A percentile compares a stretch with the other conserved stretches of the same genome.
Conservation (phyloP, 2,113 vertebrate species). For the Pelvicachromis taeniatus region DNA sequence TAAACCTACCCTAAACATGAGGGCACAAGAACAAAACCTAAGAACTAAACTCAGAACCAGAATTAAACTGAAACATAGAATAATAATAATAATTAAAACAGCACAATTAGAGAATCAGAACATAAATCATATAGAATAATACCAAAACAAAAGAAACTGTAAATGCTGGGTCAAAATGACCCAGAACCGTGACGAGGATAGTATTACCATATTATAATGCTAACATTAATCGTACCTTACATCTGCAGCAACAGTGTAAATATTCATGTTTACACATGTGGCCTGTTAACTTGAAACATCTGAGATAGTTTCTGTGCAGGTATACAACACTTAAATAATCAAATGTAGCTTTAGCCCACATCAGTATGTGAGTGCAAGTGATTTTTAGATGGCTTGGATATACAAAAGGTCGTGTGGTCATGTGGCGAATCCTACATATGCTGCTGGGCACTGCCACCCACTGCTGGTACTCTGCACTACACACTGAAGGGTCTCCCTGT, state of each 20-base stretch:
- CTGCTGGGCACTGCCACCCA: neutral
- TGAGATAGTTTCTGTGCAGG: neutral
- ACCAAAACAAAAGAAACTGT: too few species aligned
- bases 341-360: neutral
- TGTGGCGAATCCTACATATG: neutral
- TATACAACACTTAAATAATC: neutral
- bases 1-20: too few species aligned
- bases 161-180: too few species aligned
- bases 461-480: neutral
- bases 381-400: neutral
- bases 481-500: neutral
- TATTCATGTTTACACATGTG: neutral
- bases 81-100: too few species aligned
- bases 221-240: neutral
- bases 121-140: too few species aligned
- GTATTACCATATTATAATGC: neutral
- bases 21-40: too few species aligned
- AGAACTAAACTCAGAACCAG: too few species aligned
- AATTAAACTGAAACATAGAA: too few species aligned
- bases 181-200: neutral
- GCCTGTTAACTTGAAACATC: neutral
- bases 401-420: neutral
- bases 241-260: neutral
- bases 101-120: too few species aligned
- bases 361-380: neutral